phyloP scores from a whole-genome alignment of 2,113 vertebrate species.

The Monopterus albus region DNA sequence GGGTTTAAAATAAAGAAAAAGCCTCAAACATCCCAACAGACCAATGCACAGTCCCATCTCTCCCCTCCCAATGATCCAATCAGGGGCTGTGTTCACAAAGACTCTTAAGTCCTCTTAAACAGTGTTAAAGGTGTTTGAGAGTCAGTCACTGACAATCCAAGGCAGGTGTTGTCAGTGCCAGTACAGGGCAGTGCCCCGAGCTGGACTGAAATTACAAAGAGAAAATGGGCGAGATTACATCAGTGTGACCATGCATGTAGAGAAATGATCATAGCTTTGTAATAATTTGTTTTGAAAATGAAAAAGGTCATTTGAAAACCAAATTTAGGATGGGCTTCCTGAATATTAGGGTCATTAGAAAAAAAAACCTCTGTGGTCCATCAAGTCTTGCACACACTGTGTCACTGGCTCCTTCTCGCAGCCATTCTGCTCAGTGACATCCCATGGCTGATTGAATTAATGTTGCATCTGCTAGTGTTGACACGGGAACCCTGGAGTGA shows the following conservation, averaged over 20 bases:
- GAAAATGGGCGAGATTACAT: not conserved
- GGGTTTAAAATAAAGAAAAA: not conserved
- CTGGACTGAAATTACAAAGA: not conserved
- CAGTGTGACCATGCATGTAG: not conserved
- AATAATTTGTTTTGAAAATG: not conserved
- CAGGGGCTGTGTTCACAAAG: too few relatives aligned
- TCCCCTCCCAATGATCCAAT: too few relatives aligned
- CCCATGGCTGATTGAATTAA: conserved; percentile 72
- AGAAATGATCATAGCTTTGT: not conserved
- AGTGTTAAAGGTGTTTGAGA: too few relatives aligned
- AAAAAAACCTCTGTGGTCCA: not conserved
- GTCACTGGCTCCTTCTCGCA: conserved; percentile 40
- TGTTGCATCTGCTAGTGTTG: conserved; percentile 76
- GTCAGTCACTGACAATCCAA: too few relatives aligned
- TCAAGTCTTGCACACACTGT: not conserved
- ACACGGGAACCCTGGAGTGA: conserved; percentile 73
- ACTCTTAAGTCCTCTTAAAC: too few relatives aligned
- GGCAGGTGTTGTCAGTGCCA: too few relatives aligned
- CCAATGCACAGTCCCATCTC: not conserved
- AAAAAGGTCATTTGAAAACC: not conserved
- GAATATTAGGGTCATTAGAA: not conserved
- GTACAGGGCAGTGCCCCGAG: too few relatives aligned
- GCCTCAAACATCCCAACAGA: not conserved
- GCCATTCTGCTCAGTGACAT: conserved; percentile 61
- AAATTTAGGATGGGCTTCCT: not conserved